Evolutionary conservation across 2,113 vertebrate genomes (phyloP).

Genomic region (Apaloderma vittatum): DNA sequence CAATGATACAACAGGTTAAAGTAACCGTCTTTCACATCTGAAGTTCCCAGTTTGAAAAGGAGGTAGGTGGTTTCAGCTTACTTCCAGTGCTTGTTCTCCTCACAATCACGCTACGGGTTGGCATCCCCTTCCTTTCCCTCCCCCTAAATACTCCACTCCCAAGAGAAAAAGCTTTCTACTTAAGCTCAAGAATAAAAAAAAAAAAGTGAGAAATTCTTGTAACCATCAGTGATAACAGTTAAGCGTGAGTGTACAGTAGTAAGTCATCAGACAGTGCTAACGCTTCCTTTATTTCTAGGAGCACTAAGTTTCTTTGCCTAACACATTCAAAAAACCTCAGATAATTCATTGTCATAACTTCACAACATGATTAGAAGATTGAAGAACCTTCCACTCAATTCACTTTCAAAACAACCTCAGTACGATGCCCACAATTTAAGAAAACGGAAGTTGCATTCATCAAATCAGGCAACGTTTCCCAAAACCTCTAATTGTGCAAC

Average conservation of each 20-base stretch:
- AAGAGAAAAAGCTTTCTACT: background rate
- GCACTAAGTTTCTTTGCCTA: background rate
- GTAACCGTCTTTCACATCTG: conserved; percentile 5
- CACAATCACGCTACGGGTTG: background rate
- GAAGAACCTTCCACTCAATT: background rate
- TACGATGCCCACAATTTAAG: fast-evolving
- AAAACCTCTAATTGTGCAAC: background rate
- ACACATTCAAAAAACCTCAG: fast-evolving
- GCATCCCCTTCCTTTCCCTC: background rate
- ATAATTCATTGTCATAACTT: background rate
- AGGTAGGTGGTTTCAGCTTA: background rate
- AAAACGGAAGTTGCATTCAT: background rate
- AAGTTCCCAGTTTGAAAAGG: conserved; percentile 13
- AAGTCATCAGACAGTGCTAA: background rate
- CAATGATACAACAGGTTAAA: conserved; percentile 15
- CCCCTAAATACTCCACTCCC: background rate
- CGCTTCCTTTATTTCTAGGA: background rate
- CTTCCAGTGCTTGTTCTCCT: conserved; percentile 5
- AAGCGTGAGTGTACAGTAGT: background rate
- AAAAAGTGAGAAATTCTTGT: background rate
- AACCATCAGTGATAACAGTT: background rate
- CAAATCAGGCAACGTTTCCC: background rate
- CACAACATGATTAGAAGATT: background rate
- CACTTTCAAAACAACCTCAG: background rate
- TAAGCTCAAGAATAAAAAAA: background rate